Evolutionary conservation across 2,797 vertebrate genomes (phyloP).

Genomic region (Chanos chanos): DNA sequence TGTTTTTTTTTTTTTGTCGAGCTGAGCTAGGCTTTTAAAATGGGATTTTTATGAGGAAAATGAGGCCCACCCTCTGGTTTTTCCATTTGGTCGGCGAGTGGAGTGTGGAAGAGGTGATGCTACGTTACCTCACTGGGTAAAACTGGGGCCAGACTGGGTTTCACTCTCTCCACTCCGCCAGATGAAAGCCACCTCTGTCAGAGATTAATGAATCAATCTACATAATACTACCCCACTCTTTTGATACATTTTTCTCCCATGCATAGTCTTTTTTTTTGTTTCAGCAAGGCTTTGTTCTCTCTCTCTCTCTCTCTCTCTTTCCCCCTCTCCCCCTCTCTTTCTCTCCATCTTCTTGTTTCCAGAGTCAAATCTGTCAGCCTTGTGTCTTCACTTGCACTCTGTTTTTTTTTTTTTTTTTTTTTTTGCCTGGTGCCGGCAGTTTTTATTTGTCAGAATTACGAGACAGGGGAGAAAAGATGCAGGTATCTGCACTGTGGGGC

Average conservation of each 20-base stretch:
- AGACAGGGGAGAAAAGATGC: too few relatives aligned
- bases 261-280: constrained; percentile 24
- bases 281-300: not conserved
- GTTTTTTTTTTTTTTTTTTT: too few relatives aligned
- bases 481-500: too few relatives aligned
- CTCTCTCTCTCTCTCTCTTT: not conserved
- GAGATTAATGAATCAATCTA: constrained; percentile 73
- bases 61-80: constrained; percentile 51
- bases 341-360: too few relatives aligned
- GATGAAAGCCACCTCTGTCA: constrained; percentile 65
- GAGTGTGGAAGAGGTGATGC: constrained; percentile 36
- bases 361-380: too few relatives aligned
- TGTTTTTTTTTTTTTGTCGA: constrained; percentile 43
- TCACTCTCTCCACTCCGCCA: constrained; percentile 35
- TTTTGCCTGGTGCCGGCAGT: too few relatives aligned
- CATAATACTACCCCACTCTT: constrained; percentile 66
- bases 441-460: too few relatives aligned
- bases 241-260: constrained; percentile 1
- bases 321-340: not conserved
- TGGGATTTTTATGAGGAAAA: constrained; percentile 45
- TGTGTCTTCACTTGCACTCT: too few relatives aligned
- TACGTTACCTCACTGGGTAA: constrained; percentile 42
- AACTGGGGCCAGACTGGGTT: constrained; percentile 27
- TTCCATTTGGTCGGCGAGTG: constrained; percentile 39
- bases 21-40: constrained; percentile 44